Percentiles rank a stretch among this genome's conserved stretches.
Evolutionary conservation across 2,797 vertebrate species (phyloP).

Genomic region (Linurgus olivaceus): DNA sequence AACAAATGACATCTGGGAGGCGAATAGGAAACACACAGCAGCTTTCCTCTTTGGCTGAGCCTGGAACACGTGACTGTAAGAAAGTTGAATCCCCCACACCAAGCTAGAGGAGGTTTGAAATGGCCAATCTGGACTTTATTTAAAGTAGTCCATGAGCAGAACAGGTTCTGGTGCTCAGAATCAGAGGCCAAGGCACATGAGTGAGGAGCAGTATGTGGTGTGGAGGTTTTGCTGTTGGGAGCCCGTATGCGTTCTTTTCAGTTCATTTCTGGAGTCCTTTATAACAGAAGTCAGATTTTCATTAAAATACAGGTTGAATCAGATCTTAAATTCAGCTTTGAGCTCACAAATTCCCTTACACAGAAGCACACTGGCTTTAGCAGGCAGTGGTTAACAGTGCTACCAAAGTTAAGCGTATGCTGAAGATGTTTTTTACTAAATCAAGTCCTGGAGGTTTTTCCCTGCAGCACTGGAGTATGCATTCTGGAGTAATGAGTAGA

Average conservation of each 20-base stretch:
- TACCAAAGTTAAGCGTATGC: not conserved
- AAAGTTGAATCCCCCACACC: not conserved
- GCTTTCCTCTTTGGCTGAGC: slow-evolving; percentile 1
- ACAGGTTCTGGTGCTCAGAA: not conserved
- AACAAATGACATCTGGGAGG: not conserved
- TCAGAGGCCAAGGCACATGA: rapidly evolving
- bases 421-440: not conserved
- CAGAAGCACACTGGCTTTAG: not conserved
- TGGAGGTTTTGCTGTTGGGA: not conserved
- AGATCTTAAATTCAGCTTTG: not conserved
- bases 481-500: not conserved
- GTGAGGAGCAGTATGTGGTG: not conserved
- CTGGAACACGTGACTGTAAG: not conserved
- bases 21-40: slow-evolving; percentile 4
- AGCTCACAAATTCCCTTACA: not conserved
- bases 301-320: not conserved
- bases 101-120: not conserved
- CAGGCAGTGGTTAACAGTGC: not conserved
- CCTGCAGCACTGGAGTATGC: not conserved
- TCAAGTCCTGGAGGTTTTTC: not conserved
- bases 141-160: not conserved
- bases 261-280: not conserved
- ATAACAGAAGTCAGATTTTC: not conserved
- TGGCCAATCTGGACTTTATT: not conserved
- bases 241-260: not conserved